These are phyloP conservation scores for Cichladusa arquata DNA, from an alignment of 2,113 vertebrate genomes.

Conservation along the genomic window DNA sequence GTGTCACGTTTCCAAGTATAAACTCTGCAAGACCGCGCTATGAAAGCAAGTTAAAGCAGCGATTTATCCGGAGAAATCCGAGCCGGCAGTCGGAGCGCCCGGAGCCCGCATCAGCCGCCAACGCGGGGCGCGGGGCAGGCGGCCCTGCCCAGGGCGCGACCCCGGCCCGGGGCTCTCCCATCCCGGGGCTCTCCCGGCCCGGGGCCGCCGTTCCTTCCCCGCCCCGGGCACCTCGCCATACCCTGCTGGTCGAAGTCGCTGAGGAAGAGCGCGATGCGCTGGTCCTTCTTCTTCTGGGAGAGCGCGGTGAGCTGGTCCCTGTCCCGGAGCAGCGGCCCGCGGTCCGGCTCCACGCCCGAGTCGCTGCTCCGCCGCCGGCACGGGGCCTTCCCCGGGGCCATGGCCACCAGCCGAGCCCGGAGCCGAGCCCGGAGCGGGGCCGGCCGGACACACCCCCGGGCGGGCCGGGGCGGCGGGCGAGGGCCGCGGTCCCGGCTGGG, in stretches of 20 bases:
- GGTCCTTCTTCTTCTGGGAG: constrained; percentile 44
- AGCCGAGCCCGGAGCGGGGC: not conserved
- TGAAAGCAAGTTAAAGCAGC: rapidly evolving
- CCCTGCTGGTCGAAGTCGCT: constrained; percentile 83
- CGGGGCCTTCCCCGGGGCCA: not conserved
- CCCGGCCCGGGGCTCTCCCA: no score
- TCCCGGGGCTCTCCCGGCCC: no score
- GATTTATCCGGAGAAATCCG: not conserved
- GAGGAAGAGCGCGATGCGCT: constrained; percentile 74
- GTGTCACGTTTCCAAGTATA: not conserved
- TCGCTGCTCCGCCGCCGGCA: not conserved
- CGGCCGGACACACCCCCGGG: not conserved
- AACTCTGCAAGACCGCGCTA: rapidly evolving
- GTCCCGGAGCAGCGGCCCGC: not conserved
- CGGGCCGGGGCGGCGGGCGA: no score
- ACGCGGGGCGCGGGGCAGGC: no score
- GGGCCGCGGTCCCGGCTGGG: rapidly evolving
- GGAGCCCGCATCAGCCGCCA: not conserved
- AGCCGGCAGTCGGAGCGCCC: not conserved
- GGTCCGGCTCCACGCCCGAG: constrained; percentile 26
- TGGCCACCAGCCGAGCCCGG: not conserved
- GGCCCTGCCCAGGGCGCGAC: not conserved
- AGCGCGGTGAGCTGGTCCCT: not conserved
- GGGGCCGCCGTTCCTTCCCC: not conserved
- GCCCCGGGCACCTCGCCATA: not conserved